Conservation (phyloP, 37 sponge, comb jelly and placozoan species). For the Beroe ovata region DNA sequence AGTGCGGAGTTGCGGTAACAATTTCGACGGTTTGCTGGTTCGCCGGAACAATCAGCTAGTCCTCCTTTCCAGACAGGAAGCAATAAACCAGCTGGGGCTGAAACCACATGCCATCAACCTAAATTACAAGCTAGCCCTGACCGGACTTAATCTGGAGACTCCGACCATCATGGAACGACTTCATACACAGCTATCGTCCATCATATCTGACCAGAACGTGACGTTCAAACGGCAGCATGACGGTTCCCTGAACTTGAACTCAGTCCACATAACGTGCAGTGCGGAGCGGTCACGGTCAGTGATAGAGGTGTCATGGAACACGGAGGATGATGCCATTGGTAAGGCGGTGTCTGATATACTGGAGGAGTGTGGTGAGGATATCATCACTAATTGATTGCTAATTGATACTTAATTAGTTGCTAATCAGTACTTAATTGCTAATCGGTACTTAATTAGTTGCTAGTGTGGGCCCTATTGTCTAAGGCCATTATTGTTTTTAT, state of each 20-base stretch:
- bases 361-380: constrained; percentile 62
- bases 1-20: constrained; percentile 21
- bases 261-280: constrained; percentile 29
- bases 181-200: constrained; percentile 58
- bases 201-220: constrained; percentile 58
- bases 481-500: background rate
- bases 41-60: constrained; percentile 1
- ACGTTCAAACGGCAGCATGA: constrained; percentile 59
- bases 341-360: constrained; percentile 50
- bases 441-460: too few species aligned
- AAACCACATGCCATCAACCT: constrained; percentile 40
- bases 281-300: constrained; percentile 7
- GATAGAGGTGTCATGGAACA: constrained; percentile 31
- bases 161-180: constrained; percentile 36
- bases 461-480: too few species aligned
- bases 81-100: constrained; percentile 11
- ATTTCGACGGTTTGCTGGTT: constrained; percentile 60
- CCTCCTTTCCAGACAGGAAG: constrained; percentile 28
- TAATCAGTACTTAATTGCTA: too few species aligned
- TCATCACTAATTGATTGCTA: constrained; percentile 3
- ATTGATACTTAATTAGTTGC: background rate
- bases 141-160: background rate
- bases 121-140: constrained; percentile 38
- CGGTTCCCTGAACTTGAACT: constrained; percentile 34
- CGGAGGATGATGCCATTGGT: constrained; percentile 44